These are phyloP conservation scores for Corydoras sp. DNA, from an alignment of 2,113 vertebrate genomes.

Conservation along the genomic window DNA sequence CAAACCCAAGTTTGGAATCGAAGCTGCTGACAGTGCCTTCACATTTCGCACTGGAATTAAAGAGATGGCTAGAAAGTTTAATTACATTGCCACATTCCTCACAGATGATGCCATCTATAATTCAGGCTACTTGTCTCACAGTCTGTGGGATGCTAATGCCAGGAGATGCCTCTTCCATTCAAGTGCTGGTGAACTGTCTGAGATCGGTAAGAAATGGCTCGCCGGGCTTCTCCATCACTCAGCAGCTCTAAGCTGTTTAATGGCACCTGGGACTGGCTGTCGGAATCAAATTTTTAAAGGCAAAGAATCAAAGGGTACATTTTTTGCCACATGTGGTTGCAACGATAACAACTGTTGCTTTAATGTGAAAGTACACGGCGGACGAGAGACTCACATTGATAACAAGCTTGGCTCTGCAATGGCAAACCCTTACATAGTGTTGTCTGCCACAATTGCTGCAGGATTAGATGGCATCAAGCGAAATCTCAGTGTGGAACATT, in stretches of 20 bases:
- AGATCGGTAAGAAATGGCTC: slow-evolving; percentile 79
- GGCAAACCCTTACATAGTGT: slow-evolving; percentile 85
- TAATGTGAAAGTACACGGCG: slow-evolving; percentile 80
- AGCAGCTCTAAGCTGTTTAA: slow-evolving; percentile 83
- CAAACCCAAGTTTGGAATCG: slow-evolving; percentile 80
- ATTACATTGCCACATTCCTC: slow-evolving; percentile 84
- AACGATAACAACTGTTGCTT: slow-evolving; percentile 86
- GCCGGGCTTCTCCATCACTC: slow-evolving; percentile 80
- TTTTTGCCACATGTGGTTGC: slow-evolving; percentile 75
- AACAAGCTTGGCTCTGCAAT: slow-evolving; percentile 85
- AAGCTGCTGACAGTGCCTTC: slow-evolving; percentile 82
- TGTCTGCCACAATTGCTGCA: slow-evolving; percentile 82
- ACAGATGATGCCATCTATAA: slow-evolving; percentile 78
- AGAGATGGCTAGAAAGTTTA: slow-evolving; percentile 84
- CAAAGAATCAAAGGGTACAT: slow-evolving; percentile 67
- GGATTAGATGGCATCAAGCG: slow-evolving; percentile 82
- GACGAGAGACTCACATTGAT: slow-evolving; percentile 75
- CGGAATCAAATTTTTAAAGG: slow-evolving; percentile 72
- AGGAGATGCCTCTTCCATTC: slow-evolving; percentile 74
- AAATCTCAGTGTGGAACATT: slow-evolving; percentile 56
- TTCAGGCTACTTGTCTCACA: slow-evolving; percentile 78
- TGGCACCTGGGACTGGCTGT: slow-evolving; percentile 79
- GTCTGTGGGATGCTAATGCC: slow-evolving; percentile 77
- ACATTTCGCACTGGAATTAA: slow-evolving; percentile 88
- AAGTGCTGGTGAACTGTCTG: slow-evolving; percentile 63